Percentiles rank a stretch among this genome's conserved stretches.
Evolutionary conservation across 1,140 invertebrate species (phyloP).

Genomic region (Tetragonula clypearis): DNA sequence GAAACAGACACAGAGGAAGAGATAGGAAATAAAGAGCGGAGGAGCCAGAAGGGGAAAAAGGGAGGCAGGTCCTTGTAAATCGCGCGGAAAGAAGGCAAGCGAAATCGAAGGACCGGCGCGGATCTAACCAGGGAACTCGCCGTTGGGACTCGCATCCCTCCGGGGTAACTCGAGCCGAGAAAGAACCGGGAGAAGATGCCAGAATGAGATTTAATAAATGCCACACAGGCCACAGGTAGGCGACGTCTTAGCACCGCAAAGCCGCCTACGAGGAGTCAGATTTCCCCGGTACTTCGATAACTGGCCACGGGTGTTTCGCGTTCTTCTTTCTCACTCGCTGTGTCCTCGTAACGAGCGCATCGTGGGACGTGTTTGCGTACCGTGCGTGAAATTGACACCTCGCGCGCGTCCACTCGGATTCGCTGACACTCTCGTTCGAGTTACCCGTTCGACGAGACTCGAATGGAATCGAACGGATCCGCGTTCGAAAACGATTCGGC

Average conservation of each 20-base stretch:
- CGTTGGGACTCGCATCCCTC: slow-evolving; percentile 17
- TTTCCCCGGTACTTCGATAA: slow-evolving; percentile 63
- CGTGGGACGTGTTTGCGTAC: slow-evolving; percentile 45
- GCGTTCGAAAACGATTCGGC: too few relatives aligned
- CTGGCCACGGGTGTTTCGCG: slow-evolving; percentile 25
- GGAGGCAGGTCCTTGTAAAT: slow-evolving; percentile 39
- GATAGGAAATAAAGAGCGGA: background rate
- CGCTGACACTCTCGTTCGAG: background rate
- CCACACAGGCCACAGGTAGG: slow-evolving; percentile 60
- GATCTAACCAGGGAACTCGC: slow-evolving; percentile 38
- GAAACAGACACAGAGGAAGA: background rate
- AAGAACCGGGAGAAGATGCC: slow-evolving; percentile 60
- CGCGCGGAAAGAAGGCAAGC: slow-evolving; percentile 39
- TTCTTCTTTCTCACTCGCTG: background rate
- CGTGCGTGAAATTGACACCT: background rate
- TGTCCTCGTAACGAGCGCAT: slow-evolving; percentile 54
- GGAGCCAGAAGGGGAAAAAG: background rate
- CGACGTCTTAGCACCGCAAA: slow-evolving; percentile 71
- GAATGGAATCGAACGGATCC: too few relatives aligned
- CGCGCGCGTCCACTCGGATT: background rate
- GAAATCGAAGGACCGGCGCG: slow-evolving; percentile 25
- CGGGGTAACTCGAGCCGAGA: slow-evolving; percentile 64
- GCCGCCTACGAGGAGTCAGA: slow-evolving; percentile 68
- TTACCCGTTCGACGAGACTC: too few relatives aligned
- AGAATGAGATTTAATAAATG: slow-evolving; percentile 75